Conservation (phyloP, 2,888 invertebrate species). For the Himalopsyche anomala region DNA sequence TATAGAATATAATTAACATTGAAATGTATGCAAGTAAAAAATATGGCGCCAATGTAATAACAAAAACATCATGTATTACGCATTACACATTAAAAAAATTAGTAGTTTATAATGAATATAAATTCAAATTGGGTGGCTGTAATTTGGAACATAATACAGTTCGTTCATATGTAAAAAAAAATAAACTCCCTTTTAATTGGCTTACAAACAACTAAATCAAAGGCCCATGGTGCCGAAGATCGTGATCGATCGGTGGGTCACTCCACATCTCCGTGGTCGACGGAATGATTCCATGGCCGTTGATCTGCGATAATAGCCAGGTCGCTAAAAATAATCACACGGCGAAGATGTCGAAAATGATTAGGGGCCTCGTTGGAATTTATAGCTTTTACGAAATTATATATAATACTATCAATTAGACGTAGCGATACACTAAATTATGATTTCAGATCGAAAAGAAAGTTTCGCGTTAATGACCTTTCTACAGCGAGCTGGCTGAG, state of each 20-base stretch:
- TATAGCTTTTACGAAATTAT: slow-evolving; percentile 46
- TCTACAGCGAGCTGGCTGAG: slow-evolving; percentile 37
- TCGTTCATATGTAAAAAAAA: neutral
- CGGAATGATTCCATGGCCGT: neutral
- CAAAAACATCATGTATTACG: too few species aligned
- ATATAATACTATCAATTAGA: slow-evolving; percentile 50
- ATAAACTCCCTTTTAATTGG: slow-evolving; percentile 36
- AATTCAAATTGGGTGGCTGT: neutral
- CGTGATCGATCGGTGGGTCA: slow-evolving; percentile 37
- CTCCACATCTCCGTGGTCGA: neutral
- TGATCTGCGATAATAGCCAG: slow-evolving; percentile 47
- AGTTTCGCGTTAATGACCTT: slow-evolving; percentile 53
- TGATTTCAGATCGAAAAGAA: slow-evolving; percentile 55
- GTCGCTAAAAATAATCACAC: slow-evolving; percentile 49
- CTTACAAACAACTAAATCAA: slow-evolving; percentile 31
- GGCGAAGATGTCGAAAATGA: slow-evolving; percentile 52
- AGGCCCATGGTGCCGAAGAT: slow-evolving; percentile 15
- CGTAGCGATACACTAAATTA: slow-evolving; percentile 47
- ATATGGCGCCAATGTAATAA: too few species aligned
- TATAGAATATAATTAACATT: too few species aligned
- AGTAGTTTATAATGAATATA: neutral
- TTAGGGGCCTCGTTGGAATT: slow-evolving; percentile 50
- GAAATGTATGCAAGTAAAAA: too few species aligned
- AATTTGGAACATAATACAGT: neutral
- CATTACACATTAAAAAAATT: too few species aligned